Conservation (phyloP, 2,797 vertebrate genomes). For the Sebastes vulpes region DNA sequence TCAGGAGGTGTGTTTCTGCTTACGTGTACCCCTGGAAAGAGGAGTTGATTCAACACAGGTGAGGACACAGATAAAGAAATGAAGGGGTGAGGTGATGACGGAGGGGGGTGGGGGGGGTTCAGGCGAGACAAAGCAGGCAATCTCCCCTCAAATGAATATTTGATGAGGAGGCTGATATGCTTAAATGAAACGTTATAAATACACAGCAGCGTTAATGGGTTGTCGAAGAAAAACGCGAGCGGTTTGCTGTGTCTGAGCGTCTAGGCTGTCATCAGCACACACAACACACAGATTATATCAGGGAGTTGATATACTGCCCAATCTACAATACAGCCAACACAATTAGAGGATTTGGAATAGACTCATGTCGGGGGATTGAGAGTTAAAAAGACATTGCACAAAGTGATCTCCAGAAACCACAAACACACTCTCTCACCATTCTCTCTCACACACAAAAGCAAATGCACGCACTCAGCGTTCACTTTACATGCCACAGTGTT, state of each 20-base stretch:
- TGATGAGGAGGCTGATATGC: slow-evolving; percentile 66
- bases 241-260: not conserved
- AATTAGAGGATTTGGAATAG: slow-evolving; percentile 16
- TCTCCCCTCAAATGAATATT: slow-evolving; percentile 70
- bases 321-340: slow-evolving; percentile 14
- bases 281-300: slow-evolving; percentile 26
- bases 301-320: slow-evolving; percentile 26
- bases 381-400: slow-evolving; percentile 14
- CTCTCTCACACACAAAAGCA: not conserved
- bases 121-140: slow-evolving; percentile 51
- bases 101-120: not conserved
- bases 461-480: not conserved
- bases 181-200: slow-evolving; percentile 67
- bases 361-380: slow-evolving; percentile 11
- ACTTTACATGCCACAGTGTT: not conserved
- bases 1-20: not conserved
- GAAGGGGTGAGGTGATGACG: not conserved
- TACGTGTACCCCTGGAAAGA: not conserved
- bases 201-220: slow-evolving; percentile 42
- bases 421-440: not conserved
- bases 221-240: slow-evolving; percentile 24
- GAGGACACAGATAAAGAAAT: slow-evolving; percentile 16
- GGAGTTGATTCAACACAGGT: slow-evolving; percentile 7
- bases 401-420: not conserved
- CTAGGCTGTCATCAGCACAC: not conserved